Percentiles rank a stretch among this genome's conserved stretches.
Conservation (phyloP, 2,797 vertebrate genomes). For the Strix occidentalis region DNA sequence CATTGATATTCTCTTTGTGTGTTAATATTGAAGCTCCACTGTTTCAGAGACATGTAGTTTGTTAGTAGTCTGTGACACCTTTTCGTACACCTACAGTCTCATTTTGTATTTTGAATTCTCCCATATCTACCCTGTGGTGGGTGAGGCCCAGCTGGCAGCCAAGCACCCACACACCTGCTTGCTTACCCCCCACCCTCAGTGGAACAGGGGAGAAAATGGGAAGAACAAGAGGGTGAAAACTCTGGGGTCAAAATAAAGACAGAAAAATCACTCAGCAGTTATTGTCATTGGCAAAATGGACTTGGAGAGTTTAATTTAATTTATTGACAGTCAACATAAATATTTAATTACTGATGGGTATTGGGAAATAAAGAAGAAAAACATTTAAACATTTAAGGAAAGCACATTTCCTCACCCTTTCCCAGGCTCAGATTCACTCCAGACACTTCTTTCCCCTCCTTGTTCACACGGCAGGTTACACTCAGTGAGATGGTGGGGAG, state of each 20-base stretch:
- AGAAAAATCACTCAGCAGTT: neutral
- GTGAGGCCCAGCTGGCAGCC: neutral
- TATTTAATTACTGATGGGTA: neutral
- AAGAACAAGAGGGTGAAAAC: neutral
- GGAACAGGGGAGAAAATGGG: neutral
- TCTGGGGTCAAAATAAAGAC: neutral
- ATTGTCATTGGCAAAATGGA: neutral
- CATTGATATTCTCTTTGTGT: neutral
- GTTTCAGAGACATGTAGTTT: neutral
- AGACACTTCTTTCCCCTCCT: neutral
- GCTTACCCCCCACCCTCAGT: neutral
- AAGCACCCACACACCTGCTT: neutral
- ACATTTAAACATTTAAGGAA: neutral
- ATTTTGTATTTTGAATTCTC: neutral
- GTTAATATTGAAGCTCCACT: neutral
- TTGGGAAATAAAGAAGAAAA: neutral
- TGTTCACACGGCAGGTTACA: neutral
- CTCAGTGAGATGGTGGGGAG: neutral
- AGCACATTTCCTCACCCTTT: neutral
- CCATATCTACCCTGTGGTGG: neutral
- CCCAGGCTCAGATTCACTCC: neutral
- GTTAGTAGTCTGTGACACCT: neutral
- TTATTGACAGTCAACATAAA: neutral
- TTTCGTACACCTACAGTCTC: neutral
- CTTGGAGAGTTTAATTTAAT: neutral